Conservation (phyloP, 1,140 invertebrate genomes). For the Trichoplusia ni region DNA sequence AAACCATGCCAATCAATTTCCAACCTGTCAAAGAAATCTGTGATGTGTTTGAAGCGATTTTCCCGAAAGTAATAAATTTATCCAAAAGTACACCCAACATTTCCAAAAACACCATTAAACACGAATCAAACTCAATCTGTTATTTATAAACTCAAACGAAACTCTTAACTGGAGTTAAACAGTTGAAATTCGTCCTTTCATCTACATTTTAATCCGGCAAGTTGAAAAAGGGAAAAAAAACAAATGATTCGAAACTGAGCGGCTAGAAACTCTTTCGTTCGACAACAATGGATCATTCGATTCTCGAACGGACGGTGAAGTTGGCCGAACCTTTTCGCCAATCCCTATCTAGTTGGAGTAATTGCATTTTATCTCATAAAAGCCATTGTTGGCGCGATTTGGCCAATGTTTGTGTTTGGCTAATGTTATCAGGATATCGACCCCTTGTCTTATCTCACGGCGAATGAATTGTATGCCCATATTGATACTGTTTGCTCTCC, state of each 20-base stretch:
- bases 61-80: too few species aligned
- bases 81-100: too few species aligned
- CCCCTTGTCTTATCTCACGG: not conserved
- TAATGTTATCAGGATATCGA: not conserved
- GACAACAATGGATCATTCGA: constrained; percentile 7
- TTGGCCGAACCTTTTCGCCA: not conserved
- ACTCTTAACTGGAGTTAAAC: not conserved
- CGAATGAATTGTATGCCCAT: not conserved
- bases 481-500: not conserved
- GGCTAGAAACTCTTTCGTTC: not conserved
- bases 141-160: not conserved
- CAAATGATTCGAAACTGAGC: not conserved
- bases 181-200: not conserved
- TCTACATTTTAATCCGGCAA: not conserved
- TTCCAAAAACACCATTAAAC: too few species aligned
- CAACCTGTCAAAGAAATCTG: too few species aligned
- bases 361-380: constrained; percentile 11
- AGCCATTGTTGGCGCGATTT: not conserved
- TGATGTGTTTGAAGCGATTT: too few species aligned
- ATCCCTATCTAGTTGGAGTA: not conserved
- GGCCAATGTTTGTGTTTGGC: not conserved
- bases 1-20: too few species aligned
- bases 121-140: too few species aligned
- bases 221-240: not conserved
- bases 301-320: not conserved